Evolutionary conservation across 2,888 invertebrate genomes (phyloP).

Genomic region (Aelia acuminata): DNA sequence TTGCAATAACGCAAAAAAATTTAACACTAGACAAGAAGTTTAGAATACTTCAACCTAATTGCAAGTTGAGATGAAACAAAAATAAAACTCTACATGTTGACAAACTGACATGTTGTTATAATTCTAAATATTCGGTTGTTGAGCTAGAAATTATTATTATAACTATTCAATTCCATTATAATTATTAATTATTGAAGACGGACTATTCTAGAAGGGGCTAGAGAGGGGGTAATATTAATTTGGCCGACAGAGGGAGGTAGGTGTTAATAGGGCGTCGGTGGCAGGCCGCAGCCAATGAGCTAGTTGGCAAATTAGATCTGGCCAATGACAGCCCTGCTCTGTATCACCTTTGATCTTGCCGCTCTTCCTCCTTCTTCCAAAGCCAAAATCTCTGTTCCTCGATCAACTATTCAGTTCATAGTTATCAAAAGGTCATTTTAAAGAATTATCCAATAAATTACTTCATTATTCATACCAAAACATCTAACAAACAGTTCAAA

Average conservation of each 20-base stretch:
- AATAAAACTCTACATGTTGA: too few relatives aligned
- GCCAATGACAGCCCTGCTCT: slow-evolving; percentile 28
- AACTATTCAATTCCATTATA: background rate
- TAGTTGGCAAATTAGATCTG: slow-evolving; percentile 48
- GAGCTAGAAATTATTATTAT: too few relatives aligned
- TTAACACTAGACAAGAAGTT: too few relatives aligned
- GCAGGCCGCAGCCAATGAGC: slow-evolving; percentile 44
- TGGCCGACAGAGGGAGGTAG: slow-evolving; percentile 6
- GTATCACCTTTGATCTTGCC: background rate
- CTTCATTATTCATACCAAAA: too few relatives aligned
- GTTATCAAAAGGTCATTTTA: background rate
- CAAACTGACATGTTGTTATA: too few relatives aligned
- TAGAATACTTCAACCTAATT: too few relatives aligned
- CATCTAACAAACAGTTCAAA: background rate
- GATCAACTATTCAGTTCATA: background rate
- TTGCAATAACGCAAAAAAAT: too few relatives aligned
- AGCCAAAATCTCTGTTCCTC: background rate
- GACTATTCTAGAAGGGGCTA: background rate
- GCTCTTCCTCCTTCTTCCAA: background rate
- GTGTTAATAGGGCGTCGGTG: slow-evolving; percentile 42
- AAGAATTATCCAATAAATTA: background rate
- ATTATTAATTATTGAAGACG: background rate
- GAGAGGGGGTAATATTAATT: slow-evolving; percentile 2
- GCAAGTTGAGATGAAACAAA: too few relatives aligned
- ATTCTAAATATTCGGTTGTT: too few relatives aligned